Evolutionary conservation across 1,140 invertebrate genomes (phyloP).

Genomic region (Pomacea maculata): DNA sequence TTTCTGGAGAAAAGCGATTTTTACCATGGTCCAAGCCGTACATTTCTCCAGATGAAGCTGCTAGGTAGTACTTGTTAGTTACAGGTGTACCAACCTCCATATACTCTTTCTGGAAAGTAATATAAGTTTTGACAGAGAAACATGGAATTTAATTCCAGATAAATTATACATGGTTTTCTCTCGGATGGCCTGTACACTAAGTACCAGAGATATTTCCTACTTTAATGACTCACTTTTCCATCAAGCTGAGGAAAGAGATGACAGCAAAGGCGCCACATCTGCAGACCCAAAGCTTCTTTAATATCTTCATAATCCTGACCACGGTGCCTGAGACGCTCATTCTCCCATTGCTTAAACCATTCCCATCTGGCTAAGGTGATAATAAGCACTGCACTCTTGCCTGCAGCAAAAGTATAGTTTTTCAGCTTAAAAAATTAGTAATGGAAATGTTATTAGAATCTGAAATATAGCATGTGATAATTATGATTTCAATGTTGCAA

Average conservation of each 20-base stretch:
- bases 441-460: too few species aligned
- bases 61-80: conserved; percentile 64
- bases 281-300: conserved; percentile 60
- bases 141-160: not conserved
- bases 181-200: too few species aligned
- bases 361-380: conserved; percentile 62
- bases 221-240: conserved; percentile 46
- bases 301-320: conserved; percentile 64
- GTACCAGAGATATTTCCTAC: too few species aligned
- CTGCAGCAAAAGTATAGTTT: conserved; percentile 31
- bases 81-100: conserved; percentile 63
- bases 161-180: too few species aligned
- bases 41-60: conserved; percentile 61
- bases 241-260: conserved; percentile 62
- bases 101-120: conserved; percentile 54
- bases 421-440: not conserved
- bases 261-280: conserved; percentile 60
- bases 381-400: conserved; percentile 59
- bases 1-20: conserved; percentile 53
- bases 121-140: not conserved
- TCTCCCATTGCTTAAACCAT: conserved; percentile 65
- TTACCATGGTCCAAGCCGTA: conserved; percentile 64
- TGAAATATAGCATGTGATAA: not conserved
- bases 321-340: conserved; percentile 60
- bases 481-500: not conserved